These are phyloP conservation scores for Kryphioiulus occultus DNA, from an alignment of 2,888 invertebrate genomes.

Conservation along the genomic window DNA sequence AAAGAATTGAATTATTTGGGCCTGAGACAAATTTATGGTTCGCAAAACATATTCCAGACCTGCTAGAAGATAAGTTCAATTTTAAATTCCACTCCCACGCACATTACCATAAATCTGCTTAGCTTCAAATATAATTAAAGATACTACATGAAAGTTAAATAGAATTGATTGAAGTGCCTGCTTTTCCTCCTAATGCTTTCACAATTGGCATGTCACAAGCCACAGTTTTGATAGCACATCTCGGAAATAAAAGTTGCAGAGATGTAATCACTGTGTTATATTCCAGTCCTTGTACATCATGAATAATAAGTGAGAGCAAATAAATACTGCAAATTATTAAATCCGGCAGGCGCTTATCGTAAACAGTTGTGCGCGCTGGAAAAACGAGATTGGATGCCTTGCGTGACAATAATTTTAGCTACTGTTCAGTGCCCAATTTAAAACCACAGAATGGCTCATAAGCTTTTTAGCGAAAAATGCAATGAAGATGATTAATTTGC, in stretches of 20 bases:
- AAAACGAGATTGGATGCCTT: background rate
- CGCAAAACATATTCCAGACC: background rate
- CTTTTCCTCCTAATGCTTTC: background rate
- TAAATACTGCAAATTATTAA: background rate
- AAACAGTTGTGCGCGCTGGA: background rate
- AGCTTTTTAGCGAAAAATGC: background rate
- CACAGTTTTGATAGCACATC: background rate
- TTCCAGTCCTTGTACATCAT: background rate
- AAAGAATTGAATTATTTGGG: too few relatives aligned
- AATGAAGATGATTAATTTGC: background rate
- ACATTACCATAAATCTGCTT: background rate
- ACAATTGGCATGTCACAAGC: background rate
- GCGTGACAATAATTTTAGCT: background rate
- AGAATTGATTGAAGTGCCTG: background rate
- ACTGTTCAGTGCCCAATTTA: background rate
- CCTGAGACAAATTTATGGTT: too few relatives aligned
- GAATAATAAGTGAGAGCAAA: slow-evolving; percentile 7
- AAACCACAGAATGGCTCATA: background rate
- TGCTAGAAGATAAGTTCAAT: background rate
- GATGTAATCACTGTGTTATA: background rate
- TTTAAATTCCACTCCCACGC: background rate
- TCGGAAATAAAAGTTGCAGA: background rate
- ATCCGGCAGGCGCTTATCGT: background rate
- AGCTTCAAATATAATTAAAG: background rate
- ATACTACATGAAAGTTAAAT: background rate